Base-by-base conservation (phyloP, 2,797 vertebrate genomes). In the Lepus townsendii region DNA sequence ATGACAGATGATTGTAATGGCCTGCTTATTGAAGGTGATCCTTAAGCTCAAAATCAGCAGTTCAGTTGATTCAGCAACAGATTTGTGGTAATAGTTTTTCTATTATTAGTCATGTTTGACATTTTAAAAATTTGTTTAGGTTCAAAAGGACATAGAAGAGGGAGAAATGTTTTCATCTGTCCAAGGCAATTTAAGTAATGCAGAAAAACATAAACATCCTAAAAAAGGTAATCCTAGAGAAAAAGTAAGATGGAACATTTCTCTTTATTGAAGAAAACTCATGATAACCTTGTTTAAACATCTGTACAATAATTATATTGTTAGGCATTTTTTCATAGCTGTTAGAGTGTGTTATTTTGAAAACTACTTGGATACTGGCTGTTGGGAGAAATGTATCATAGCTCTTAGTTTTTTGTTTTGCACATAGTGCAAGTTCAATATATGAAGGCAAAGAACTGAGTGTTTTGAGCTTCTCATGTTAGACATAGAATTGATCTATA, bases 91-190 rank as follows among this genome's bases (percentile, higher is more conserved):
- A 73, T 79, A 72, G 27, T 84, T 91, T 90, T 84, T 30, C 60
- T 87, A 1, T 83, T 73, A 68, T 78, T 88, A 75, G 14, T 62
- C 7, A 22, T 13, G 47, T 91, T 89, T 73, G 77, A 83, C 42
- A 95, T 68, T 96, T 91, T 83, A 79, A 77, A 92, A 97, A 69
- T 98, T 98, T 93, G 7, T 93, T 96, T 96, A 99, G 99, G 97
- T 95, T 96, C 98, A 93, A 42, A 98, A 98, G 88, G 97, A 98
- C 60, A 72, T 96, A 13, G 98, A 96, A 95, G 98, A 96, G 69
- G 97, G 96, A 86, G 98, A 97, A 76, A 83, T 35, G 0, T 91
- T 93, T 12, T 68, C 95, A 91, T 88, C 89, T 69, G 83, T 90
- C 63, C 98, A 97, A 93, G 98, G 66, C 96, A 98, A 95, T 77